Evolutionary conservation across 2,113 vertebrate species (phyloP), one percentile per base, ranked within the genome.

Genomic region (Aythya baeri): DNA sequence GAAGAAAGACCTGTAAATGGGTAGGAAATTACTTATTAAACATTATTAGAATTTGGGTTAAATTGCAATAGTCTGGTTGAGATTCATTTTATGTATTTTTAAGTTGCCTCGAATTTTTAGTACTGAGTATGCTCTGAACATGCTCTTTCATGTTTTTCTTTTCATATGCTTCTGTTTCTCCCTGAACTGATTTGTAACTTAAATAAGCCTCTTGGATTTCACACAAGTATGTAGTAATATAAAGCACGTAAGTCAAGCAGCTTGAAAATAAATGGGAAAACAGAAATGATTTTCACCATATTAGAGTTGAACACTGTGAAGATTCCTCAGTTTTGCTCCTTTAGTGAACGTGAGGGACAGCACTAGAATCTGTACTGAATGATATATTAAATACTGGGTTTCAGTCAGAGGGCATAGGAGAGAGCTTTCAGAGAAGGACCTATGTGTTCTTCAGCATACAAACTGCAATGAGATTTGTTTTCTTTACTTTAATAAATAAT

Each of bases 211-310:
- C 84, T 77, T 57, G 31, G 23, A 83, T 91, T 91, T 90, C 79
- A 75, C 32, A 77, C 14, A 91, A 66, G 15, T 55, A 57, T 59
- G 17, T 7, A 21, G 36, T 21, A 85, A 89, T 32, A 32, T 43
- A 76, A 82, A 76, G 41, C 55, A 76, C 43, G 31, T 4, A 63
- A 82, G 29, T 65, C 43, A 88, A 79, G 20, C 6, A 78, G 44
- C 44, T 76, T 57, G 57, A 65, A 91, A 67, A 96, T 62, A 75
- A 91, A 73, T 80, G 36, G 11, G 20, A 90, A 91, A 91, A 87
- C 23, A 62, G 7, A 79, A 93, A 49, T 71, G 58, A 59, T 91
- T 91, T 95, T 72, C 49, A 61, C 38, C 68, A 31, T 21, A 31
- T 13, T 13, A 26, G 46, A 74, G 8, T 1, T 77, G 23, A 41